Evolutionary conservation across 2,888 invertebrate species (phyloP), one percentile per base, ranked within the genome.

Genomic region (Caenorhabditis panamensis): DNA sequence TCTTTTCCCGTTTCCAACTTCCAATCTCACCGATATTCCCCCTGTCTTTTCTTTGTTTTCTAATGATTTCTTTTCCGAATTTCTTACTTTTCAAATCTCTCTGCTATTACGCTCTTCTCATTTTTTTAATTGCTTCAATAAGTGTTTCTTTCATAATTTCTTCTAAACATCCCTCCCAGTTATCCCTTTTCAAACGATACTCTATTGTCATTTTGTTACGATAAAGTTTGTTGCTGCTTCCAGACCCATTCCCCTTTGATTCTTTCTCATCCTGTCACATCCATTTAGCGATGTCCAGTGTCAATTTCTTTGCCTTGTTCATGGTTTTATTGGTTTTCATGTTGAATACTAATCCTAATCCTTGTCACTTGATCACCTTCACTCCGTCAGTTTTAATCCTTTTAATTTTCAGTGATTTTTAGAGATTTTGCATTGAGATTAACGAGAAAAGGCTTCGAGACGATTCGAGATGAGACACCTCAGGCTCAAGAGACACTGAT

Each of bases 221-320:
- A 75, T 75, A 75, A 75, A 75, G 75, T 75, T 75, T 75, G 75
- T 75, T 75, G 66, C 66, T 61, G 66, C 75, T 75, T 75, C 36
- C 24, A 11, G 5, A 41, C 28, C 36, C 13, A 24, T 16, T 5
- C 2, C 22, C 8, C 11, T 54, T 58, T 67, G 11, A 16, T 16
- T 13, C 24, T 31, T 51, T 49, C 24, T 13, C n/a, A 72, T 75
- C 61, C 75, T 75, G 75, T 75, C 75, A 75, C 75, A 75, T 66
- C 75, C 75, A 53, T 49, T 73, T 51, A 59, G 75, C 75, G 75
- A 66, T 75, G 75, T 75, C 59, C 75, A 75, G 75, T 75, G 53
- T 54, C 37, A 53, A 75, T 75, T 75, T 61, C 75, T 75, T 24
- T 61, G 75, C 36, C 28, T 28, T 8, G 24, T 73, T 73, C 36